Base-by-base conservation (phyloP, 2,888 invertebrate species). In the Cryptus viduatorius region DNA sequence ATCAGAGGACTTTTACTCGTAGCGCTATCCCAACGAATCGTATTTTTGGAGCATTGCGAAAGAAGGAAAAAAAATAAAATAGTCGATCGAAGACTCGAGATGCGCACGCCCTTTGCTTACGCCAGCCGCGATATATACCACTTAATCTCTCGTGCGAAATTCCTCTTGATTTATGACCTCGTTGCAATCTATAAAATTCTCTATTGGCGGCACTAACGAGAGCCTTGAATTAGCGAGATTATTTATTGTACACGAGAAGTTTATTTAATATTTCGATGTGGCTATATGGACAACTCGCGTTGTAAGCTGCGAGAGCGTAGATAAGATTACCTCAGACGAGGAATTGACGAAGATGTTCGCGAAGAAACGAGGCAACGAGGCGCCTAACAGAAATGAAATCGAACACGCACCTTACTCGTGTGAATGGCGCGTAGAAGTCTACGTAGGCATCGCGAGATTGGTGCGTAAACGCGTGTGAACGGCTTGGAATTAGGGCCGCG, bases 261-360 rank as follows among this genome's bases (percentile, higher is more conserved):
- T 80, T 48, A 29, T 48, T 42, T 78, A 48, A 16, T 14, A n/a
- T 56, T 42, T 14, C 48, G 56, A 65, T 69, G 2, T 37, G 59
- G 14, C 29, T 1, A 29, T 24, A 8, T 3, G 0, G 10, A 14
- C 31, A 29, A 31, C 12, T 59, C 0, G 10, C 3, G 24, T 78
- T 67, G 44, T 24, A 76, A 69, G 12, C 76, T n/a, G 76, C 73
- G 77, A 61, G 61, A 61, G n/a, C 37, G 53, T 42, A 78, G 84
- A 84, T 84, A 84, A 84, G 84, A 84, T 81, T 84, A 68, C 61
- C 67, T 80, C 44, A 53, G 84, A 53, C 16, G 64, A 53, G 68
- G 8, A 79, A 80, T 56, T 37, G 50, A 37, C 48, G 19, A 16
- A 48, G 19, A 80, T 73, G 16, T 67, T 44, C 5, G 46, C 29